Conservation (phyloP, 2,797 vertebrate genomes). For the Pantherophis alleghaniensis region DNA sequence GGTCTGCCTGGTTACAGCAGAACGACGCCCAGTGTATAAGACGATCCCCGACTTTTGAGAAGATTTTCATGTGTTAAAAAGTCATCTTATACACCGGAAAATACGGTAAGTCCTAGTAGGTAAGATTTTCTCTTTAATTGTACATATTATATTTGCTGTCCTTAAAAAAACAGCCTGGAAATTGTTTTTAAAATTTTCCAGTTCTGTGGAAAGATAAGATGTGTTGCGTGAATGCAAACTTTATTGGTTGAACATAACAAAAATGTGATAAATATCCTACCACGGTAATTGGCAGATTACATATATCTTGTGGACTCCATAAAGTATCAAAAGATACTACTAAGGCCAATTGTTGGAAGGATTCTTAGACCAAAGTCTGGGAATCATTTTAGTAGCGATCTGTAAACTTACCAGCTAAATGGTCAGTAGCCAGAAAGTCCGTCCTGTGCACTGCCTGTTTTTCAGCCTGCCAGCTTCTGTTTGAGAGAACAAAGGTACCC, state of each 20-base stretch:
- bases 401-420: conserved; percentile 94
- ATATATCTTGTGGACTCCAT: neutral
- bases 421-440: conserved; percentile 99
- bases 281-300: neutral
- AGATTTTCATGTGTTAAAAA: too few species aligned
- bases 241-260: neutral
- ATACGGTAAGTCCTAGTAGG: neutral
- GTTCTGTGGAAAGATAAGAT: neutral
- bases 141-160: neutral
- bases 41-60: too few species aligned
- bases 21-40: too few species aligned
- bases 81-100: too few species aligned
- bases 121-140: neutral
- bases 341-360: neutral
- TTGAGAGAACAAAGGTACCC: conserved; percentile 19
- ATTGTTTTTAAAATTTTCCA: neutral
- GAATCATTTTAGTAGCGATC: neutral
- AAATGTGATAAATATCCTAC: neutral
- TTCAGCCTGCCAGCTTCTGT: conserved; percentile 99
- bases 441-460: conserved; percentile 92
- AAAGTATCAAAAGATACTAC: neutral
- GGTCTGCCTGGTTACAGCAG: too few species aligned
- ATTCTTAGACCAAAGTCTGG: neutral
- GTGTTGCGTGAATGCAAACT: neutral
- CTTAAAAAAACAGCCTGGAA: neutral